Percentiles rank a stretch among this genome's conserved stretches.
Conservation (phyloP, 2,113 vertebrate genomes). For the Tupaia tana region DNA sequence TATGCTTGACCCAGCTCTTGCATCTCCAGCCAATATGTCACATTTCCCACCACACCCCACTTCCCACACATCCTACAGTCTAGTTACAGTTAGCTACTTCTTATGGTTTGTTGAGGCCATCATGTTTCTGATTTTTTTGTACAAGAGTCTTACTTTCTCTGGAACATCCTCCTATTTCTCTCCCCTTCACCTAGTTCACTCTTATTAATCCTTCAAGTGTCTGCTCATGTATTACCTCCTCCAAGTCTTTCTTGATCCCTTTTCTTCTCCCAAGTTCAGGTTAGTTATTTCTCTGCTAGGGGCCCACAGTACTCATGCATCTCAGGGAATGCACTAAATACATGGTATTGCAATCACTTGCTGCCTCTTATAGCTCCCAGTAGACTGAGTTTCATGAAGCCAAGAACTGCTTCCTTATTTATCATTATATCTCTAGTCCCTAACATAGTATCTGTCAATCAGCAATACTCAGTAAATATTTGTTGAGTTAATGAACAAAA, state of each 20-base stretch:
- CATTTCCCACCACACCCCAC: not conserved
- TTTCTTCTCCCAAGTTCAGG: not conserved
- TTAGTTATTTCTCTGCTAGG: not conserved
- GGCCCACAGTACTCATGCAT: not conserved
- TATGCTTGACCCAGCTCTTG: not conserved
- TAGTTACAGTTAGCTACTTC: not conserved
- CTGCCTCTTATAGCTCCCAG: conserved; percentile 4
- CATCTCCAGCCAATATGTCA: not conserved
- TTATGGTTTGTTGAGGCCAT: conserved; percentile 22
- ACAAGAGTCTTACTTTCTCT: not conserved
- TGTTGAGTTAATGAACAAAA: conserved; percentile 44
- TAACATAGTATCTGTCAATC: conserved; percentile 42
- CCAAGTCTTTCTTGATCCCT: not conserved
- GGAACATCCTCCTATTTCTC: not conserved
- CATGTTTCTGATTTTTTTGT: conserved; percentile 39
- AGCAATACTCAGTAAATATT: conserved; percentile 16
- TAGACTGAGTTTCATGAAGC: conserved; percentile 52
- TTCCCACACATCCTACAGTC: not conserved
- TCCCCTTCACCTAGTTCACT: not conserved
- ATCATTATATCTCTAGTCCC: not conserved
- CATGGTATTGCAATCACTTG: conserved; percentile 31
- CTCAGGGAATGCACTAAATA: not conserved
- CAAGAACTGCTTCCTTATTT: conserved; percentile 18
- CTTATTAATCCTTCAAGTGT: conserved; percentile 10
- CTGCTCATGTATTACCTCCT: not conserved